Conservation (phyloP, 2,797 vertebrate species). For the Sternotherus odoratus region DNA sequence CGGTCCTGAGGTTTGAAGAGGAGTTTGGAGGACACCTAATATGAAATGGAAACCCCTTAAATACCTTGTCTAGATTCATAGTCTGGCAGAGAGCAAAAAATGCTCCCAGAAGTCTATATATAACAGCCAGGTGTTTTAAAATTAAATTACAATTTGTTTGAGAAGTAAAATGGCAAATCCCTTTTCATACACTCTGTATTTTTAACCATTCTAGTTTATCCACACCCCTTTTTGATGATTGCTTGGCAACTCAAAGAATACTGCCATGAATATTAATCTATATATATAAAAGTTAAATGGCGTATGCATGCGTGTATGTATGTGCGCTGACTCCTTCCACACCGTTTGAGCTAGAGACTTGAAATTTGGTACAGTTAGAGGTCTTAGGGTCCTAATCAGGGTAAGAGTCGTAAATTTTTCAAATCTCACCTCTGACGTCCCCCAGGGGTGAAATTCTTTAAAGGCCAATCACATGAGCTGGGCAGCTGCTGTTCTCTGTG, state of each 20-base stretch:
- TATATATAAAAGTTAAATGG: no score
- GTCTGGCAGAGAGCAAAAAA: not conserved
- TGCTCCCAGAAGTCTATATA: not conserved
- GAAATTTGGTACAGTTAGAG: no score
- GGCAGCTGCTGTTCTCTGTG: no score
- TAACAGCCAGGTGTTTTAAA: slow-evolving; percentile 1
- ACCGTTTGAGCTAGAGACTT: no score
- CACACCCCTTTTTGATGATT: slow-evolving; percentile 29
- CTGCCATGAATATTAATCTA: slow-evolving; percentile 53
- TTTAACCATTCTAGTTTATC: slow-evolving; percentile 47
- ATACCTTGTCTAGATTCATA: not conserved
- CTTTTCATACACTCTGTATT: slow-evolving; percentile 36
- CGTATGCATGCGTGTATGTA: no score
- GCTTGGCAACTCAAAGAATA: slow-evolving; percentile 67
- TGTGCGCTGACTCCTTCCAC: no score
- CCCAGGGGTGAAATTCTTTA: no score
- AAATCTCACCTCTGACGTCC: no score
- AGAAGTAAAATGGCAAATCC: slow-evolving; percentile 27
- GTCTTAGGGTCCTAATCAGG: no score
- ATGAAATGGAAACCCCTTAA: not conserved
- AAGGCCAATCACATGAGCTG: no score
- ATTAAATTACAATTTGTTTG: not conserved
- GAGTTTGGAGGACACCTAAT: not conserved
- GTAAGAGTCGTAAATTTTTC: no score
- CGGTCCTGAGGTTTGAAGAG: not conserved